Evolutionary conservation across 1,140 invertebrate genomes (phyloP).

Genomic region (Meloidogyne chitwoodi): DNA sequence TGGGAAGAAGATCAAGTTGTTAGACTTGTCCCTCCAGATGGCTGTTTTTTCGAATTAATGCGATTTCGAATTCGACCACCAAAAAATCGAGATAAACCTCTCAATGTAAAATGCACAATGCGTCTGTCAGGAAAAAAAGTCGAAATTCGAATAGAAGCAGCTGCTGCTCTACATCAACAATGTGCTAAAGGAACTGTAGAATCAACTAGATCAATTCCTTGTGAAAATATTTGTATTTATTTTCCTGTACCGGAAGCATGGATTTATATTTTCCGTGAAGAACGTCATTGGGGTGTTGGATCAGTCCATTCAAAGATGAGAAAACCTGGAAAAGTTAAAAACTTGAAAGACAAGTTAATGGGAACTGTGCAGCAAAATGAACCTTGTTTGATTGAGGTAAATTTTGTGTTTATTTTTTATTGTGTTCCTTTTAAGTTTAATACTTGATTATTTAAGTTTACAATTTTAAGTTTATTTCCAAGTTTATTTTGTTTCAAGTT

Average conservation of each 20-base stretch:
- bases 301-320: constrained; percentile 92
- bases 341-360: constrained; percentile 87
- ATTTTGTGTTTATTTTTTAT: constrained; percentile 3
- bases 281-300: constrained; percentile 97
- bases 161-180: constrained; percentile 85
- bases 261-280: constrained; percentile 95
- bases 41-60: constrained; percentile 93
- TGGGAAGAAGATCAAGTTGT: constrained; percentile 75
- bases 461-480: background rate
- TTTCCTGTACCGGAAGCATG: constrained; percentile 98
- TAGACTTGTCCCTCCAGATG: constrained; percentile 95
- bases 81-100: constrained; percentile 88
- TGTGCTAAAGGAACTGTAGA: constrained; percentile 66
- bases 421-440: too few species aligned
- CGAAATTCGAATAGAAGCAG: constrained; percentile 83
- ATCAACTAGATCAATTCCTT: constrained; percentile 83
- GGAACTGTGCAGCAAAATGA: constrained; percentile 82
- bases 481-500: background rate
- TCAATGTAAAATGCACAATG: constrained; percentile 77
- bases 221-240: constrained; percentile 90
- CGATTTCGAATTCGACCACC: constrained; percentile 91
- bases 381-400: constrained; percentile 89
- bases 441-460: too few species aligned
- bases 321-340: constrained; percentile 70
- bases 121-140: constrained; percentile 67